Evolutionary conservation across 2,797 vertebrate species (phyloP), one percentile per base, ranked within the genome.

Genomic region (Meriones psammophilus): DNA sequence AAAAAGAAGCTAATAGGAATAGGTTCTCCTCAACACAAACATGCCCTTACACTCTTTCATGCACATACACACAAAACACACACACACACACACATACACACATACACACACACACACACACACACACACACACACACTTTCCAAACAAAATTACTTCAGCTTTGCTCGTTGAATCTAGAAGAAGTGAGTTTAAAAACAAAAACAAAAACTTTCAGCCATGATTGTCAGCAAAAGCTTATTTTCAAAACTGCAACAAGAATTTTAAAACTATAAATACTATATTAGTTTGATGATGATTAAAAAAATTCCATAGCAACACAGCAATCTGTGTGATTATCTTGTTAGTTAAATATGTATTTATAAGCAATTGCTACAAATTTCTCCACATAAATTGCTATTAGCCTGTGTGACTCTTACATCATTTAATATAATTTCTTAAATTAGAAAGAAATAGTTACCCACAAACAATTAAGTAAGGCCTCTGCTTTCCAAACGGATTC

Each of bases 281-380:
- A 90, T 96, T 86, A 79, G 92, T 89, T 97, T 76, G 92, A 91
- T 93, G 91, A 95, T 95, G 77, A 94, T 96, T 97, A 97, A 97
- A 42, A 14, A 96, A 83, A 66, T 46, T 0, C 30, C 73, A 60
- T 84, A 74, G 64, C 88, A 93, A 79, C 5, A 28, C 83, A 97
- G 95, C 93, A 92, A 95, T 92, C 17, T 87, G 62, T 96, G 20
- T 46, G 81, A 97, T 96, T 91, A 94, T 97, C 96, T 80, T 50
- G 60, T 88, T 97, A 89, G 91, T 94, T 98, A 97, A 97, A 97
- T 58, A 62, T 62, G 85, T 97, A 96, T 94, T 97, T 97, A n/a
- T 92, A 98, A 98, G 96, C 97, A 96, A 95, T 95, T 92, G 71
- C 66, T 60, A 89, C 93, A 73, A 96, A 96, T 54, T 89, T 89